Conservation (phyloP, 2,113 vertebrate genomes). For the Zosterops lateralis region DNA sequence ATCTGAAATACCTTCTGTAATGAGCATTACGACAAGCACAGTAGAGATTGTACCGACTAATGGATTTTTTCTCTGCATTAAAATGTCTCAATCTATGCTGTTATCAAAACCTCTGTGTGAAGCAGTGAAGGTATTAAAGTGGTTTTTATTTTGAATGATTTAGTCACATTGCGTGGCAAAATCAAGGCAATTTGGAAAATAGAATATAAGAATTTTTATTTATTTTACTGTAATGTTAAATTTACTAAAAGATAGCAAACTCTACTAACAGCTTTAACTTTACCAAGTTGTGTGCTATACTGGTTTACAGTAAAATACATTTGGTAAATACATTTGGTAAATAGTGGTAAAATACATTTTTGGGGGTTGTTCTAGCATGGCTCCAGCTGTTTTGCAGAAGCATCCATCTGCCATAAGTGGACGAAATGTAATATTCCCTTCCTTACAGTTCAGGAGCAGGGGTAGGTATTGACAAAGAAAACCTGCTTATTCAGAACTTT, state of each 20-base stretch:
- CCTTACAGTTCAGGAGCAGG: neutral
- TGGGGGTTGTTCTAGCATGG: neutral
- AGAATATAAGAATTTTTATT: neutral
- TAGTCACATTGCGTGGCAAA: neutral
- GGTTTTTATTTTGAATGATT: neutral
- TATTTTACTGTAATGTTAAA: neutral
- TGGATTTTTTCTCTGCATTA: neutral
- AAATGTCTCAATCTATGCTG: neutral
- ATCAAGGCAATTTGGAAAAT: neutral
- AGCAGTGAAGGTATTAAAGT: neutral
- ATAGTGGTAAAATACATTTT: neutral
- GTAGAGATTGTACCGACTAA: neutral
- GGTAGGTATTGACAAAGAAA: neutral
- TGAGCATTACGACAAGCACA: neutral
- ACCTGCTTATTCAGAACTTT: neutral
- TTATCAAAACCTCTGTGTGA: neutral
- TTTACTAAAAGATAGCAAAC: neutral
- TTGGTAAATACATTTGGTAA: too few relatives aligned
- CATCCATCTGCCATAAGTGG: neutral
- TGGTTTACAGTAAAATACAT: neutral
- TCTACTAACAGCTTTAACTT: neutral
- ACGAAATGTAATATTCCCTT: neutral
- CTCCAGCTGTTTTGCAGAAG: neutral
- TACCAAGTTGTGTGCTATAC: neutral
- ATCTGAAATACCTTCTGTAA: constrained; percentile 42